phyloP scores from a whole-genome alignment of 2,797 vertebrate genomes.

The Masticophis lateralis region DNA sequence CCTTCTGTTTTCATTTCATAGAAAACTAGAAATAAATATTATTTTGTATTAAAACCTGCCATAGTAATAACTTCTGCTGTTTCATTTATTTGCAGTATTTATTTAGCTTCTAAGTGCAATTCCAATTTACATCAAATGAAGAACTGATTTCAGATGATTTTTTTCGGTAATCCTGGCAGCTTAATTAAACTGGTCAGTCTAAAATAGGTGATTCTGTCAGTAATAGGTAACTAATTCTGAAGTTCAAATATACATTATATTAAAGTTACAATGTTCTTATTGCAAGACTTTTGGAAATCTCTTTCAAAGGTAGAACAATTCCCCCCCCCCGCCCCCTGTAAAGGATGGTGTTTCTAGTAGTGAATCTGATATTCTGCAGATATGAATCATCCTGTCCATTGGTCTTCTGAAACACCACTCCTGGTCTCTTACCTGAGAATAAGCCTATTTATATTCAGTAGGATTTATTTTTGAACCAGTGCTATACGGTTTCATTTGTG shows the following conservation, averaged over 20 bases:
- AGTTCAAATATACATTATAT: slow-evolving; percentile 22
- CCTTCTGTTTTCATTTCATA: slow-evolving; percentile 85
- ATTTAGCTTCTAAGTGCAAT: slow-evolving; percentile 20
- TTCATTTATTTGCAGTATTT: slow-evolving; percentile 44
- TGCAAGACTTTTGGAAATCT: background rate
- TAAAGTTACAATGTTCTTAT: background rate
- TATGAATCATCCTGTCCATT: background rate
- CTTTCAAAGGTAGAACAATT: background rate
- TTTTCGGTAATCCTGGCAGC: background rate
- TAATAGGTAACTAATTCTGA: background rate
- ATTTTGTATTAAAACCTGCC: slow-evolving; percentile 82
- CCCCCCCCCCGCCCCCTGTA: fast-evolving
- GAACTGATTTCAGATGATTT: background rate
- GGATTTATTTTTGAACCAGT: background rate
- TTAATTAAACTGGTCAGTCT: background rate
- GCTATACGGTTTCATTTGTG: background rate
- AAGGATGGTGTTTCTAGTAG: background rate
- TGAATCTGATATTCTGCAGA: background rate
- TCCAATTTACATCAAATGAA: background rate
- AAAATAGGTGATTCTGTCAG: slow-evolving; percentile 30
- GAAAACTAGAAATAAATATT: slow-evolving; percentile 98
- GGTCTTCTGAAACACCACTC: background rate
- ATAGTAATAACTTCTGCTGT: slow-evolving; percentile 52
- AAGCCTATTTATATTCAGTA: background rate
- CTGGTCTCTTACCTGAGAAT: background rate